Percentiles rank a stretch among this genome's conserved stretches.
Evolutionary conservation across 2,113 vertebrate genomes (phyloP).

Genomic region (Sinocyclocheilus grahami): DNA sequence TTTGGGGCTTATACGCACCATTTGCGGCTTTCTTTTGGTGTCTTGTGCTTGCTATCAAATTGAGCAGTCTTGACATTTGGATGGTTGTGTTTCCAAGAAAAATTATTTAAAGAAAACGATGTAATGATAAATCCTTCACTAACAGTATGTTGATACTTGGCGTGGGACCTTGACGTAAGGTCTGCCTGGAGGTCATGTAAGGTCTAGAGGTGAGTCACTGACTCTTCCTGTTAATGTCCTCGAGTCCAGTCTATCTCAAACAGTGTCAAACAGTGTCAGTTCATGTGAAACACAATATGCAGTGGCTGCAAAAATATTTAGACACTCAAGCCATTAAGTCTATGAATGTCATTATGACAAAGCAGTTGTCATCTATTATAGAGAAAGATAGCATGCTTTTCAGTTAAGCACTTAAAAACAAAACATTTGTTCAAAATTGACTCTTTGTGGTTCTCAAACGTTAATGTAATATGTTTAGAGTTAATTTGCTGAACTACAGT

Average conservation of each 20-base stretch:
- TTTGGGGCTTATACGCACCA: constrained; percentile 48
- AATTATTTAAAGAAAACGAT: neutral
- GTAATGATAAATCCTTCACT: neutral
- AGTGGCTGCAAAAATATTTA: neutral
- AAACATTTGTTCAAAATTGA: neutral
- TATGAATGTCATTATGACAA: neutral
- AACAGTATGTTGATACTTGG: constrained; percentile 34
- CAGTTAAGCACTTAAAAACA: neutral
- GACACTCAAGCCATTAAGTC: too few species aligned
- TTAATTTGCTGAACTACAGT: neutral
- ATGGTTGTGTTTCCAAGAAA: constrained; percentile 44
- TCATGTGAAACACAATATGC: neutral
- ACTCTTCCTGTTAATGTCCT: neutral
- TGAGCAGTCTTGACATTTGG: constrained; percentile 38
- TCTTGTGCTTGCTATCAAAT: constrained; percentile 6
- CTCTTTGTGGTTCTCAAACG: neutral
- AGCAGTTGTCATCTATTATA: too few species aligned
- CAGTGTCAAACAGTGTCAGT: neutral
- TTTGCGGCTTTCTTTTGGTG: constrained; percentile 38
- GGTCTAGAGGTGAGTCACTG: neutral
- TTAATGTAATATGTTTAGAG: neutral
- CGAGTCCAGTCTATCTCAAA: neutral
- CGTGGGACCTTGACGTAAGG: neutral
- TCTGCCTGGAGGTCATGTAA: constrained; percentile 14
- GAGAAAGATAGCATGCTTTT: neutral